Evolutionary conservation across 2,888 invertebrate species (phyloP), one percentile per base, ranked within the genome.

Genomic region (Apamea monoglypha): DNA sequence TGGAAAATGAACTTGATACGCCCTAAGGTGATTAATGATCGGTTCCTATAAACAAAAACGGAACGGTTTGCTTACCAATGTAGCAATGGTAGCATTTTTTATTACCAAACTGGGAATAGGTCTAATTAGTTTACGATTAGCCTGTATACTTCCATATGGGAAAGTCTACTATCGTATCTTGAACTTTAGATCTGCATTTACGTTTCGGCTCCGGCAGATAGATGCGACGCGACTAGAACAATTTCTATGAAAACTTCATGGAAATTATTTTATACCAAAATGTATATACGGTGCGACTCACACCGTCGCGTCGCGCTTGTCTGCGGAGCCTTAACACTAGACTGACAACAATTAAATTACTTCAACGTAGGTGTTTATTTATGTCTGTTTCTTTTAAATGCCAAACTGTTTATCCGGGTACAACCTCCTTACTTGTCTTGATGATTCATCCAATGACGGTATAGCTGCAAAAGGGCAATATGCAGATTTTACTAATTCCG

Each of bases 341-440:
- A 40, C 67, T 18, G 29, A 25, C 44, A 32, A 53, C 0, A 67
- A 50, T 53, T n/a, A 64, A 36, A 61, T 29, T n/a, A 16, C 61
- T 72, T 67, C n/a, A 32, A 40, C 32, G 79, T 82, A 64, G 75
- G 85, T 29, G 86, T 76, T 44, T 64, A 69, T 78, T 78, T 74
- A 74, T 53, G 53, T 53, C 18, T 63, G 50, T 6, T 47, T 7
- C 18, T 73, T 66, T 75, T 44, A 85, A 81, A 85, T 86, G 83
- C 16, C 86, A 84, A 81, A 71, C 59, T 36, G 47, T 63, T 67
- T 3, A 76, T 84, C 79, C 82, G 76, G 76, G 64, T 85, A 25
- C 70, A 59, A 70, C 36, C 29, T 75, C 63, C 75, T 68, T 50
- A 59, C 6, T 66, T 2, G 78, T 47, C 8, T 12, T 21, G 2